Conservation (phyloP, 1,140 invertebrate genomes). For the Macrostomum lignano region DNA sequence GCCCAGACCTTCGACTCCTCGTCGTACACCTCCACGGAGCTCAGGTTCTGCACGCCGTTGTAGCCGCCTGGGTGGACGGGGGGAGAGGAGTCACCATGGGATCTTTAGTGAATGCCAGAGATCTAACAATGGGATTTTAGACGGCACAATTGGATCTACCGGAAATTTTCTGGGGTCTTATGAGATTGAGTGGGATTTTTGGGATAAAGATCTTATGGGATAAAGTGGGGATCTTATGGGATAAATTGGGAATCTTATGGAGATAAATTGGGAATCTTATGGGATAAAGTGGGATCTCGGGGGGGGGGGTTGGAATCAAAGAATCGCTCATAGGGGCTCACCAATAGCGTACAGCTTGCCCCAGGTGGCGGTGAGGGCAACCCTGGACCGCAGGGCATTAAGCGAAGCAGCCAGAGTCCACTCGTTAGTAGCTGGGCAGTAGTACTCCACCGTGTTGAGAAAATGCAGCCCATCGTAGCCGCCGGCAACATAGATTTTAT, state of each 20-base stretch:
- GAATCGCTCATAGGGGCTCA: no score
- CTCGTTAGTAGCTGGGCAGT: conserved; percentile 15
- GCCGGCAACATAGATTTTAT: conserved; percentile 46
- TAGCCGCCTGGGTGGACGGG: conserved; percentile 54
- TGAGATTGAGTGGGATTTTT: no score
- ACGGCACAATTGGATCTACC: not conserved
- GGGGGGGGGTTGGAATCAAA: no score
- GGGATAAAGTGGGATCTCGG: no score
- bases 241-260: no score
- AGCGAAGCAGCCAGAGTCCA: conserved; percentile 51
- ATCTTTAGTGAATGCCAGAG: conserved; percentile 43
- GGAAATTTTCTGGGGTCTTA: no score
- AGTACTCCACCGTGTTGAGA: conserved; percentile 20
- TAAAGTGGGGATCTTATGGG: no score
- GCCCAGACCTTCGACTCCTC: no score
- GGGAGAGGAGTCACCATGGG: conserved; percentile 41
- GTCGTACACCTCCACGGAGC: conserved; percentile 22
- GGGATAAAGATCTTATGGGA: no score
- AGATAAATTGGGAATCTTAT: no score
- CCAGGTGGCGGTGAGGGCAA: conserved; percentile 54
- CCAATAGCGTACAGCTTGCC: conserved; percentile 56
- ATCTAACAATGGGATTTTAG: conserved; percentile 41
- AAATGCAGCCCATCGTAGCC: conserved; percentile 44
- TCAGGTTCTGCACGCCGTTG: conserved; percentile 35
- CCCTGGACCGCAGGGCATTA: conserved; percentile 51